Conservation (phyloP, 1,140 invertebrate genomes). For the Drosophila sulfurigaster region DNA sequence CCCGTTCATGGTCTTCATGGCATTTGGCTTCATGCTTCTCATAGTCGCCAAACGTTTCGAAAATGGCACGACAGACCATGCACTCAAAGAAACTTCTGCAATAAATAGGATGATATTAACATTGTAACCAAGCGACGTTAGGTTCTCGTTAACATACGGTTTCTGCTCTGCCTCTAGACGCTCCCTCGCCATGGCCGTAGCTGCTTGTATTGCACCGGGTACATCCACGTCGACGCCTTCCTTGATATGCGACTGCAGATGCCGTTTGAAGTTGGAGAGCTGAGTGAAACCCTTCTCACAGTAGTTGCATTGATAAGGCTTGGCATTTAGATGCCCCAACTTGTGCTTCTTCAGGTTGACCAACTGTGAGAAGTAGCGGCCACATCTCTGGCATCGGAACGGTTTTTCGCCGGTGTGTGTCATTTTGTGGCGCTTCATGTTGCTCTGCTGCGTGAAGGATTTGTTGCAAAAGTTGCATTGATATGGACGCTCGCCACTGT, state of each 20-base stretch:
- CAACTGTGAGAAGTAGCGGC: slow-evolving; percentile 80
- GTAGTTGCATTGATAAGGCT: slow-evolving; percentile 78
- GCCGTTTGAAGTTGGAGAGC: slow-evolving; percentile 78
- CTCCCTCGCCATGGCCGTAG: slow-evolving; percentile 69
- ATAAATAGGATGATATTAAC: slow-evolving; percentile 11
- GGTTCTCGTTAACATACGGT: slow-evolving; percentile 63
- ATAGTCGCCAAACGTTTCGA: slow-evolving; percentile 78
- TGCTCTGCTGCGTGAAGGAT: slow-evolving; percentile 84
- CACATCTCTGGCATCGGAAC: slow-evolving; percentile 81
- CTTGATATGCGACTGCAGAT: slow-evolving; percentile 79
- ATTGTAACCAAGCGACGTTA: neutral
- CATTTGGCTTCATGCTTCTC: slow-evolving; percentile 79
- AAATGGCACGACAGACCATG: slow-evolving; percentile 80
- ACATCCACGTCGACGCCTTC: slow-evolving; percentile 79
- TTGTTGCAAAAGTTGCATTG: slow-evolving; percentile 82
- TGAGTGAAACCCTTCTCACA: slow-evolving; percentile 83
- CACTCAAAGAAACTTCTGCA: slow-evolving; percentile 77
- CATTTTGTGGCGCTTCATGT: slow-evolving; percentile 84
- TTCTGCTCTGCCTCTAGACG: slow-evolving; percentile 73
- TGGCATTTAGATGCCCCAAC: slow-evolving; percentile 80
- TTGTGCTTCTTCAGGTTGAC: slow-evolving; percentile 84
- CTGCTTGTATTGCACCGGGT: slow-evolving; percentile 66
- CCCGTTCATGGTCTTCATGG: slow-evolving; percentile 74
- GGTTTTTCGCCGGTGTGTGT: slow-evolving; percentile 84
- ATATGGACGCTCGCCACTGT: slow-evolving; percentile 82